Evolutionary conservation across 2,113 vertebrate genomes (phyloP), one percentile per base, ranked within the genome.

Genomic region (Crotalus viridis): DNA sequence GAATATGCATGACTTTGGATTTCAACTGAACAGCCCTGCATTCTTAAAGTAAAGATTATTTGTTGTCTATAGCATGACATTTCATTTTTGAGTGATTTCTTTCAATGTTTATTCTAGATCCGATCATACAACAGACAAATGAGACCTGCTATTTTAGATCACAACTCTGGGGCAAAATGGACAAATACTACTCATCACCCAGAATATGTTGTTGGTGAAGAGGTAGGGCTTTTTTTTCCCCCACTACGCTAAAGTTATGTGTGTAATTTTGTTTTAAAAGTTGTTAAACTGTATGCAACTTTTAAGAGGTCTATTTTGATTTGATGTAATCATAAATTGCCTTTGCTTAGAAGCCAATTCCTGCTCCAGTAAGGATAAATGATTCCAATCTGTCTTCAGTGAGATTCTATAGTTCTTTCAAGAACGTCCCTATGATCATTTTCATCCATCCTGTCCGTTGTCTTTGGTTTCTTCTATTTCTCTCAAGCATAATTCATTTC

Each of bases 111-210:
- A 3, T 96, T 95, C 90, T 94, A 99, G 99, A 98, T 98, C 92
- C 98, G 98, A 74, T 97, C 98, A 0, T 99, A 99, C 96, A 99
- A 99, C 96, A 99, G 98, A 94, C 99, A 99, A 97, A 98, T 99
- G 96, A 97, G 98, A 89, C 98, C 99, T 2, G 99, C 99, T 4
- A 98, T 99, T 93, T 97, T 99, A 61, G 99, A 99, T 96, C 98
- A 98, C 95, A 98, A 98, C 89, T 99, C 98, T 92, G 98, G 98
- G 93, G 97, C 98, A 94, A 99, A 99, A 95, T 99, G 99, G 99
- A 99, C 99, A 93, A 99, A 98, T 94, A 99, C 99, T 6, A 94
- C 97, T 91, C 99, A 99, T 94, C 98, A 99, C 13, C 99, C 99
- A 48, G 98, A 99, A 90, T 97, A 98, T 97, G 95, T 99, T 93